These are phyloP conservation scores for Manis javanica DNA, from an alignment of 2,797 vertebrate genomes.

Conservation along the genomic window DNA sequence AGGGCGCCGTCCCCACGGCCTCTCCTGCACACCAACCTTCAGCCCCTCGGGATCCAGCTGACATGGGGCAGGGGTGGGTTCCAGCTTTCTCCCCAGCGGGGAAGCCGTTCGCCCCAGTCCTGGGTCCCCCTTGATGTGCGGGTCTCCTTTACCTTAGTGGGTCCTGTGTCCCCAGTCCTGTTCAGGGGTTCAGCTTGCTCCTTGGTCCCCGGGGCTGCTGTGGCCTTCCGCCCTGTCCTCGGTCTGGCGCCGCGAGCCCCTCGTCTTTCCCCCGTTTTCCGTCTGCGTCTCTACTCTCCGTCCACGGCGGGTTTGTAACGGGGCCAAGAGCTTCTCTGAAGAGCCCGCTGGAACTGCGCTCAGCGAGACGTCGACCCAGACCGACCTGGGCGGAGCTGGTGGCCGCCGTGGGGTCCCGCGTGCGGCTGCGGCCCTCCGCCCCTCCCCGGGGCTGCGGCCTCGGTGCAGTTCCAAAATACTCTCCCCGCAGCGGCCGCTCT, in stretches of 20 bases:
- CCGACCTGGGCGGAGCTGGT: not conserved
- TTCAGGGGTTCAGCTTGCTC: not conserved
- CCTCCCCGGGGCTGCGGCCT: too few species aligned
- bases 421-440: too few species aligned
- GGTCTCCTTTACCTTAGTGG: not conserved
- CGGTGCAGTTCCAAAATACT: too few species aligned
- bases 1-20: too few species aligned
- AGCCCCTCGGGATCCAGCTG: too few species aligned
- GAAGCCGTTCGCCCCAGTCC: accelerated
- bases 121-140: accelerated
- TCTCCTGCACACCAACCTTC: too few species aligned
- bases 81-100: accelerated
- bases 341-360: not conserved
- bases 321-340: not conserved
- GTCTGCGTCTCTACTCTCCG: accelerated
- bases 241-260: accelerated
- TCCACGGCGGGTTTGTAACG: accelerated
- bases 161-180: accelerated
- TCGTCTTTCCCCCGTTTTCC: not conserved
- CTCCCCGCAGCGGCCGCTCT: accelerated
- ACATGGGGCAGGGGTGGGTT: too few species aligned
- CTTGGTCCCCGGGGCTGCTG: not conserved
- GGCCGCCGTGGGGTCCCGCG: too few species aligned
- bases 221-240: not conserved
- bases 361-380: accelerated